Base-by-base conservation (phyloP, 2,888 invertebrate species). In the Diarsia brunnea region DNA sequence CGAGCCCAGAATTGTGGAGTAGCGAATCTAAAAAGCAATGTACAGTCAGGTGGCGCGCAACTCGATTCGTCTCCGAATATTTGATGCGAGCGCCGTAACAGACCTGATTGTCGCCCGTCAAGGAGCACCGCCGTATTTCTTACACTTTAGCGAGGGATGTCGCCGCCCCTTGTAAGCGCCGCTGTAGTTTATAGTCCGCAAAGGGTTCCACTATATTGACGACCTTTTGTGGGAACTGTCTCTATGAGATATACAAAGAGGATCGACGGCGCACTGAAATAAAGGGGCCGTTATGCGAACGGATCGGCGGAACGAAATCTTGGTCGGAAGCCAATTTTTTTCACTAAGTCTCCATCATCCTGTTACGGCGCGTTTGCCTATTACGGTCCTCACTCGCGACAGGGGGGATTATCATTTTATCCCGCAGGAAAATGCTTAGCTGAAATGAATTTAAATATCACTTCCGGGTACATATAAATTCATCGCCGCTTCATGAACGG, bases 1-100 rank as follows among this genome's bases (percentile, higher is more conserved):
- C 67, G 86, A 84, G 88, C 83, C 86, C 84, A 87, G 88, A 90
- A 90, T 90, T 85, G 77, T 84, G 70, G 75, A 89, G 81, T 78
- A 72, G 75, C 45, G 77, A 85, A 76, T 87, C 86, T 88, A 89
- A 89, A 89, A 88, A 90, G 88, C 89, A 84, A 90, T 88, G 89
- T 90, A 87, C 84, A 82, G 88, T 80, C 84, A 87, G 84, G 88
- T 86, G 84, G 70, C 81, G 75, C 75, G 66, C 73, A 64, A 76
- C 79, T 78, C 72, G 78, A 84, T 84, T 78, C 76, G 69, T 77
- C 73, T 77, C 75, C 74, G 75, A 87, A 88, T 88, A 85, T 80
- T 82, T 75, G 73, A 87, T 86, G 63, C 53, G 53, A 78, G 58
- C 65, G 74, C 76, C 58, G 76, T 77, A 68, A 79, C 71, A 73